phyloP scores from a whole-genome alignment of 2,113 vertebrate genomes.

The Agapornis roseicollis region DNA sequence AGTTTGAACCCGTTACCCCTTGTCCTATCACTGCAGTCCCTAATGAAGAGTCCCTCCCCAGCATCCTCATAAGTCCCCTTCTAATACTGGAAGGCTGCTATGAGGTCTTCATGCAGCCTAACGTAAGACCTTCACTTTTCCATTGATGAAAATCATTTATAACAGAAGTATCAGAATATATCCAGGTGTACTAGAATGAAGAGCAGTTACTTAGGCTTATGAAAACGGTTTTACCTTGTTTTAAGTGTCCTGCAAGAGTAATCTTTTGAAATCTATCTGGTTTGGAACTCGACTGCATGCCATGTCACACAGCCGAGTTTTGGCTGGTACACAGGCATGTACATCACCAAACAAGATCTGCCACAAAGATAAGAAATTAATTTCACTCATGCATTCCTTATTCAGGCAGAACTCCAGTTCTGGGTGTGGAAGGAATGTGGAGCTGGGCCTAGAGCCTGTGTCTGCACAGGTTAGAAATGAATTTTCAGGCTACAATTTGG shows the following conservation, averaged over 20 bases:
- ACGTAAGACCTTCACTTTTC: neutral
- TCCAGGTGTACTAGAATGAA: no score
- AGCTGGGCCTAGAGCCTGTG: neutral
- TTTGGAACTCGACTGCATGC: neutral
- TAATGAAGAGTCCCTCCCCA: no score
- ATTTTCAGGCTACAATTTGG: neutral
- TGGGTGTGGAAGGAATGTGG: slow-evolving; percentile 42
- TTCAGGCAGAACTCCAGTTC: slow-evolving; percentile 6
- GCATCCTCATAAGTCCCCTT: no score
- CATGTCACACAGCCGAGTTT: neutral
- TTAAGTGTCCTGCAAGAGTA: neutral
- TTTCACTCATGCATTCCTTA: neutral
- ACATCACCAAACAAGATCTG: slow-evolving; percentile 30
- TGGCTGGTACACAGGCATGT: neutral
- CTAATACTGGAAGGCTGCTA: no score
- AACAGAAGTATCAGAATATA: neutral
- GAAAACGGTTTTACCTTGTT: neutral
- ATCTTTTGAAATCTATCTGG: neutral
- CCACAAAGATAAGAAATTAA: neutral
- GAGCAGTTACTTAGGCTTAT: neutral
- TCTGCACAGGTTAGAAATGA: slow-evolving; percentile 2
- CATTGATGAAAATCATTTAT: neutral
- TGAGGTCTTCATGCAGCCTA: no score
- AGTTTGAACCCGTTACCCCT: no score
- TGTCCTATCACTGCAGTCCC: no score